Evolutionary conservation across 2,888 invertebrate genomes (phyloP).

Genomic region (Uloborus plumipes): DNA sequence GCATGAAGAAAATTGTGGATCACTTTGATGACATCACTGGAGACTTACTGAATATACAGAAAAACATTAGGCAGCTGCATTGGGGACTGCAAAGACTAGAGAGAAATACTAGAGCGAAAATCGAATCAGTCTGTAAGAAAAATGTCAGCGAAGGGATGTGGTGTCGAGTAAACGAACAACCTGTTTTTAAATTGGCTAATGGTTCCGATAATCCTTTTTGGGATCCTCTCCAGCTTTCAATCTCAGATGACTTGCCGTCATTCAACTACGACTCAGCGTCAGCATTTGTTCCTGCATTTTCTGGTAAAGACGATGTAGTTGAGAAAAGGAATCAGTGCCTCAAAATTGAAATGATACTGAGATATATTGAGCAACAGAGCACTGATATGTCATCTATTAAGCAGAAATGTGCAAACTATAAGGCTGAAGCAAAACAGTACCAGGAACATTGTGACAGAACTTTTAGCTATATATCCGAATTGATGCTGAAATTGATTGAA

Average conservation of each 20-base stretch:
- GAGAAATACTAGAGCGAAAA: neutral
- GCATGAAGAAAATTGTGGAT: neutral
- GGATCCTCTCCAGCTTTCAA: neutral
- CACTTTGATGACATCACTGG: neutral
- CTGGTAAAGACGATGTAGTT: constrained; percentile 2
- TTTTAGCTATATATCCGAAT: neutral
- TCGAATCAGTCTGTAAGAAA: neutral
- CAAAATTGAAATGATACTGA: constrained; percentile 1
- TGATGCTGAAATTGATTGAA: constrained; percentile 5
- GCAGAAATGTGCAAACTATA: neutral
- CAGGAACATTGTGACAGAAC: neutral
- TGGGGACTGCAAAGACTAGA: neutral
- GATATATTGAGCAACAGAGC: constrained; percentile 2
- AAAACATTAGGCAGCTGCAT: neutral
- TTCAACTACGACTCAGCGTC: neutral
- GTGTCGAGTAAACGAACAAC: neutral
- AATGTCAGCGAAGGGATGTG: neutral
- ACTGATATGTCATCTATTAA: neutral
- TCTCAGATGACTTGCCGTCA: neutral
- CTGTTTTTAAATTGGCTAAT: neutral
- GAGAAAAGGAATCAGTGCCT: neutral
- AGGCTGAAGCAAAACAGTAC: neutral
- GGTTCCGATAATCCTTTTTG: constrained; percentile 3
- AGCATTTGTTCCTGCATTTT: neutral
- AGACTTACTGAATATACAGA: neutral